phyloP scores from a whole-genome alignment of 2,797 vertebrate species.

The Esox masquinongy region DNA sequence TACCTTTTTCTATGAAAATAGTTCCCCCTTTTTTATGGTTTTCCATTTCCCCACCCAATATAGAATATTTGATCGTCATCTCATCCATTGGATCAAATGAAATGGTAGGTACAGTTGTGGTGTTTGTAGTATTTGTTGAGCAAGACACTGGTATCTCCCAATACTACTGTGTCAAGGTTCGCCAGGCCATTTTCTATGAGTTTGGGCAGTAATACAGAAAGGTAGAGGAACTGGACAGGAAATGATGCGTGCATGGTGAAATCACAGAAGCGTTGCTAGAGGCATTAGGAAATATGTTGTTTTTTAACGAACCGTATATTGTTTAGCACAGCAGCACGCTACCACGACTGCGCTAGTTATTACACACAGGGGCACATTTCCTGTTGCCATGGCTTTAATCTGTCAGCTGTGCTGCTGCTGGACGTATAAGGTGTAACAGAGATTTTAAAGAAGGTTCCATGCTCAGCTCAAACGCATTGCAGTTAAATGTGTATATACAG shows the following conservation, averaged over 20 bases:
- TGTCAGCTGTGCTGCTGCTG: background rate
- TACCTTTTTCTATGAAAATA: too few species aligned
- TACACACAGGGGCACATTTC: background rate
- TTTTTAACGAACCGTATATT: background rate
- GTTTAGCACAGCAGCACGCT: background rate
- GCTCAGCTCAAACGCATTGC: background rate
- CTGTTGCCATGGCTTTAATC: slow-evolving; percentile 4
- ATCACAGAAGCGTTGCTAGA: background rate
- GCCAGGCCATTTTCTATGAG: slow-evolving; percentile 3
- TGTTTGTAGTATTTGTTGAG: background rate
- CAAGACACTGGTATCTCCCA: background rate
- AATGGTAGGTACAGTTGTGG: background rate
- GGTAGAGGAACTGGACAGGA: background rate
- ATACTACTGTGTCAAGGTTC: background rate
- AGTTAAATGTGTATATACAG: background rate
- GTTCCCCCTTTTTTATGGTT: too few species aligned
- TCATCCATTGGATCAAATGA: background rate
- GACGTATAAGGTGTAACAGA: background rate
- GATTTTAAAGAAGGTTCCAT: background rate
- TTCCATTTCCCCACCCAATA: too few species aligned
- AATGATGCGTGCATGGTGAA: background rate
- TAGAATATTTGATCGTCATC: background rate
- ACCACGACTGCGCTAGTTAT: background rate
- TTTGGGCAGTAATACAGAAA: background rate
- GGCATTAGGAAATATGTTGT: background rate